Evolutionary conservation across 1,140 invertebrate genomes (phyloP).

Genomic region (Nebria ingens): DNA sequence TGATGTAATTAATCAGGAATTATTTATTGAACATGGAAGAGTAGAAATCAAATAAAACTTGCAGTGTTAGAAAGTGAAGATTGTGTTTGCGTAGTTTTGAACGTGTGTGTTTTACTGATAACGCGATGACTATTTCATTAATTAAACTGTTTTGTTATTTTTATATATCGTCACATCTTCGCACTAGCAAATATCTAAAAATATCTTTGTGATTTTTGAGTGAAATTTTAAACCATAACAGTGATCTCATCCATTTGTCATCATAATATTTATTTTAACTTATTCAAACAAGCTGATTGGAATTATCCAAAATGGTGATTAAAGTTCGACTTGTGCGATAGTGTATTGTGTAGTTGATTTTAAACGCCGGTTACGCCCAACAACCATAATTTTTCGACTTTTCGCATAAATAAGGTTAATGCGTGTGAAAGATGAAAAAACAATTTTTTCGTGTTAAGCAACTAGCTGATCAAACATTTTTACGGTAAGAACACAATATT

Average conservation of each 20-base stretch:
- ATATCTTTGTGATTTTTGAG: not conserved
- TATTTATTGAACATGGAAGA: slow-evolving; percentile 1
- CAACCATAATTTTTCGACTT: not conserved
- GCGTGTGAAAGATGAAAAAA: slow-evolving; percentile 56
- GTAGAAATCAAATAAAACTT: slow-evolving; percentile 1
- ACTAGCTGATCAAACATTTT: slow-evolving; percentile 78
- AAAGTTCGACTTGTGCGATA: not conserved
- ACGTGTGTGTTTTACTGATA: not conserved
- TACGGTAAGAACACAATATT: slow-evolving; percentile 69
- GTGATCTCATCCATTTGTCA: not conserved
- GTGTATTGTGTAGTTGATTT: not conserved
- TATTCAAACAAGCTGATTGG: not conserved
- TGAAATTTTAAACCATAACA: not conserved
- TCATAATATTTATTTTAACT: not conserved
- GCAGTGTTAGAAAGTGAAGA: not conserved
- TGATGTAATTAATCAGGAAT: slow-evolving; percentile 5
- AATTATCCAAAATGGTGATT: not conserved
- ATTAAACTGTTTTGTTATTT: not conserved
- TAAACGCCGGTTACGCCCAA: not conserved
- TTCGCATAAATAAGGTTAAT: not conserved
- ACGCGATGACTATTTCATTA: not conserved
- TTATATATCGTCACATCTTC: not conserved
- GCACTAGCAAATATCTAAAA: not conserved
- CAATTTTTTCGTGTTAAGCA: slow-evolving; percentile 82
- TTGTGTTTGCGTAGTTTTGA: not conserved